phyloP scores from a whole-genome alignment of 2,797 vertebrate genomes.

The Mastacembelus armatus region DNA sequence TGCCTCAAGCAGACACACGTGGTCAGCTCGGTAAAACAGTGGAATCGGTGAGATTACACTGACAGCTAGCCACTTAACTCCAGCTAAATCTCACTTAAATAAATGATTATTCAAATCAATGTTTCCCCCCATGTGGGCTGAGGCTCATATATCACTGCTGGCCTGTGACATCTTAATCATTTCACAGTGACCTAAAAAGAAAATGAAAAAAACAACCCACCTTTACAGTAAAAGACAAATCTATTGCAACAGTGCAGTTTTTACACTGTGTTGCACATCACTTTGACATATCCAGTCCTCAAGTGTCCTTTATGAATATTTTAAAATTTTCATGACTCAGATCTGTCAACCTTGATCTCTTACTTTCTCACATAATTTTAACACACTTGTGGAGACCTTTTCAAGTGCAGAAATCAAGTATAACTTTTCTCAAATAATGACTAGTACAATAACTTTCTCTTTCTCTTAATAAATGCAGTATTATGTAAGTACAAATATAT shows the following conservation, averaged over 20 bases:
- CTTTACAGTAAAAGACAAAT: slow-evolving; percentile 9
- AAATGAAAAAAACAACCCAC: neutral
- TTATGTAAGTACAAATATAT: neutral
- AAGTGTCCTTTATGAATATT: slow-evolving; percentile 73
- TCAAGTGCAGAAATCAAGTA: neutral
- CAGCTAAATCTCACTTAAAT: slow-evolving; percentile 34
- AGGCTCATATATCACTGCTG: neutral
- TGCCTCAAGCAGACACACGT: neutral
- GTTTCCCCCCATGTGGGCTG: neutral
- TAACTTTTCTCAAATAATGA: neutral
- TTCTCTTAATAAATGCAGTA: neutral
- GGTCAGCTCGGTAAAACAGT: slow-evolving; percentile 26
- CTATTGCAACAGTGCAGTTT: slow-evolving; percentile 17
- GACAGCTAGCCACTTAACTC: slow-evolving; percentile 15
- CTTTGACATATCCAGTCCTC: slow-evolving; percentile 53
- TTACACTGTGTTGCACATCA: slow-evolving; percentile 38
- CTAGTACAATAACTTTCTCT: neutral
- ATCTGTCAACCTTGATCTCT: slow-evolving; percentile 63
- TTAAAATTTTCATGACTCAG: slow-evolving; percentile 53
- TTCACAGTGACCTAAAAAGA: slow-evolving; percentile 15
- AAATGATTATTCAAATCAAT: slow-evolving; percentile 46
- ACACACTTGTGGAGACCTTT: slow-evolving; percentile 4
- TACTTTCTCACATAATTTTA: slow-evolving; percentile 45
- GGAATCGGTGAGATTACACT: slow-evolving; percentile 30
- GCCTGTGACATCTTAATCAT: slow-evolving; percentile 19